phyloP scores from a whole-genome alignment of 2,797 vertebrate species.

The Yasuhikotakia modesta region DNA sequence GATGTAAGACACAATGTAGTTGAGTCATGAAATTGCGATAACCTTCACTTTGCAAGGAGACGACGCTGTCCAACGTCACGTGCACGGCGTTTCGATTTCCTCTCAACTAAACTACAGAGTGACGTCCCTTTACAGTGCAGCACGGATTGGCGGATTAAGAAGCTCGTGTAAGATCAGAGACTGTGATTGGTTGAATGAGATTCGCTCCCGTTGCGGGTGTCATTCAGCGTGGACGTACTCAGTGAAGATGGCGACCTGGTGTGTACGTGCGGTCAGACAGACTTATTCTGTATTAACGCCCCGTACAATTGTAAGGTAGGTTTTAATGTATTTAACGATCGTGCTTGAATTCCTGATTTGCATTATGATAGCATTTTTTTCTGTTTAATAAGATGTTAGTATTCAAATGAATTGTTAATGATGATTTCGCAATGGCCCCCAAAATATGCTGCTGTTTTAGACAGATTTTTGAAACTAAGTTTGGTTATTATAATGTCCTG shows the following conservation, averaged over 20 bases:
- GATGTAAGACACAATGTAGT: not conserved
- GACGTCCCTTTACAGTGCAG: not conserved
- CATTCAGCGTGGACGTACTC: conserved; percentile 61
- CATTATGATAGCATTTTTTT: not conserved
- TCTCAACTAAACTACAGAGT: conserved; percentile 66
- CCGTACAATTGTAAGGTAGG: conserved; percentile 67
- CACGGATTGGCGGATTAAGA: conserved; percentile 60
- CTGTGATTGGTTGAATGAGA: conserved; percentile 64
- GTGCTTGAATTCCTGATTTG: not conserved
- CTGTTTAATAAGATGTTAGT: not conserved
- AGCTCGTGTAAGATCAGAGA: not conserved
- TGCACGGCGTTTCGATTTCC: conserved; percentile 63
- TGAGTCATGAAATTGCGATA: conserved; percentile 8
- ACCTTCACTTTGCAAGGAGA: conserved; percentile 23
- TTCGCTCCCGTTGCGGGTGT: not conserved
- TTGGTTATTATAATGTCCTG: not conserved
- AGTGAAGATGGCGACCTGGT: conserved; percentile 76
- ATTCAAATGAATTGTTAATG: not conserved
- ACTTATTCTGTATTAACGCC: conserved; percentile 68
- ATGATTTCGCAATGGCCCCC: not conserved
- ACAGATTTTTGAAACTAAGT: not conserved
- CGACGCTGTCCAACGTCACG: conserved; percentile 67
- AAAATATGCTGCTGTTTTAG: not conserved
- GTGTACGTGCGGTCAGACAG: conserved; percentile 69
- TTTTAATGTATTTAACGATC: not conserved